A percentile compares a stretch with the other conserved stretches of the same genome.
Evolutionary conservation across 2,797 vertebrate species (phyloP).

Genomic region (Xiphophorus birchmanni): DNA sequence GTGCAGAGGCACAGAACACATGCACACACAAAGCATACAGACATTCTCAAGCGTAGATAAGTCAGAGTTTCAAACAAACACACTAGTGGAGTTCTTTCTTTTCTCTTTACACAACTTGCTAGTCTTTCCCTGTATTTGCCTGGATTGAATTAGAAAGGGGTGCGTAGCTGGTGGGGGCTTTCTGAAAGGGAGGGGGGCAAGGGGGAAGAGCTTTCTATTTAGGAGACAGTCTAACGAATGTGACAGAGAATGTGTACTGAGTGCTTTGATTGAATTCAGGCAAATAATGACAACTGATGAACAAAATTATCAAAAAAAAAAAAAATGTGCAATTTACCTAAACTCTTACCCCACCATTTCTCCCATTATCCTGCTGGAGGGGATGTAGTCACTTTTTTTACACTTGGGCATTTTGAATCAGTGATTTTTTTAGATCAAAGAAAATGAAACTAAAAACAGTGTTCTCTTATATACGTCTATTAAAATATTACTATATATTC

Average conservation of each 20-base stretch:
- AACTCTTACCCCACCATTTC: constrained; percentile 81
- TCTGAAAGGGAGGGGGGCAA: neutral
- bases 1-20: constrained; percentile 55
- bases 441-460: constrained; percentile 85
- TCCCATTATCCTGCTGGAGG: constrained; percentile 79
- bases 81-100: constrained; percentile 82
- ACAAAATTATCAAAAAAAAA: constrained; percentile 77
- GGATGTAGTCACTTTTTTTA: constrained; percentile 86
- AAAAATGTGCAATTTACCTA: constrained; percentile 85
- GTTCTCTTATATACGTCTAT: constrained; percentile 88
- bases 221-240: constrained; percentile 85
- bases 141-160: constrained; percentile 85
- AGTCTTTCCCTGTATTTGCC: constrained; percentile 85
- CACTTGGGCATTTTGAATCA: constrained; percentile 88
- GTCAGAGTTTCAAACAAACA: constrained; percentile 81
- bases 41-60: constrained; percentile 72
- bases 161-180: constrained; percentile 69
- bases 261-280: constrained; percentile 88
- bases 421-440: constrained; percentile 86
- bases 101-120: constrained; percentile 84
- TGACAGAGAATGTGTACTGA: constrained; percentile 85
- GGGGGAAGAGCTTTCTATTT: constrained; percentile 75
- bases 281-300: constrained; percentile 82
- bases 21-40: constrained; percentile 51
- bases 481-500: constrained; percentile 88